Conservation (phyloP, 1,140 invertebrate genomes). For the Zaprionus lachaisei region DNA sequence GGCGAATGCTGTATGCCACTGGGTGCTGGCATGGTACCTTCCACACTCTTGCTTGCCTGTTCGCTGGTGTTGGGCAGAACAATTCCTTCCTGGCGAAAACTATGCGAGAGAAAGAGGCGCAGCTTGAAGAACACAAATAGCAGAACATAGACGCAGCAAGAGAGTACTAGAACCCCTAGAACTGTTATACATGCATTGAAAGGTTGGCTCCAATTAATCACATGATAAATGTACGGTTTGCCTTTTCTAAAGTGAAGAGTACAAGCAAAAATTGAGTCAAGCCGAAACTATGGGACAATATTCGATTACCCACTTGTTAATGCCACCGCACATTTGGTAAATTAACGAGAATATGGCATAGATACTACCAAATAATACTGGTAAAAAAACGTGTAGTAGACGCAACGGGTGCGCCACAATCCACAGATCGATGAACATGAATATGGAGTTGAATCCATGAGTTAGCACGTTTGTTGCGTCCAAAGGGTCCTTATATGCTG, state of each 20-base stretch:
- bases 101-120: conserved; percentile 61
- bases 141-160: conserved; percentile 80
- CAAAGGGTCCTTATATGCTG: conserved; percentile 67
- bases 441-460: conserved; percentile 90
- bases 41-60: conserved; percentile 24
- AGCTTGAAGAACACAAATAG: conserved; percentile 78
- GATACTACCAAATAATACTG: conserved; percentile 86
- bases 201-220: conserved; percentile 88
- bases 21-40: conserved; percentile 3
- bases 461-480: conserved; percentile 88
- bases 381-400: conserved; percentile 89
- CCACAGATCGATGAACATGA: conserved; percentile 90
- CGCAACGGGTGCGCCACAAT: conserved; percentile 89
- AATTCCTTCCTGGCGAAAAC: conserved; percentile 50
- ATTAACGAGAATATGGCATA: conserved; percentile 90
- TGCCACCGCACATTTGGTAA: conserved; percentile 90
- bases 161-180: conserved; percentile 85
- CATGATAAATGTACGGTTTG: conserved; percentile 88
- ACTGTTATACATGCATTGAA: conserved; percentile 85
- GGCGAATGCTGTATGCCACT: conserved; percentile 77
- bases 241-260: conserved; percentile 85
- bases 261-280: neutral
- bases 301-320: conserved; percentile 85
- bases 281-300: neutral
- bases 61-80: conserved; percentile 61